These are phyloP conservation scores for Melangyna quadrimaculata DNA, from an alignment of 2,888 invertebrate species.

Conservation along the genomic window DNA sequence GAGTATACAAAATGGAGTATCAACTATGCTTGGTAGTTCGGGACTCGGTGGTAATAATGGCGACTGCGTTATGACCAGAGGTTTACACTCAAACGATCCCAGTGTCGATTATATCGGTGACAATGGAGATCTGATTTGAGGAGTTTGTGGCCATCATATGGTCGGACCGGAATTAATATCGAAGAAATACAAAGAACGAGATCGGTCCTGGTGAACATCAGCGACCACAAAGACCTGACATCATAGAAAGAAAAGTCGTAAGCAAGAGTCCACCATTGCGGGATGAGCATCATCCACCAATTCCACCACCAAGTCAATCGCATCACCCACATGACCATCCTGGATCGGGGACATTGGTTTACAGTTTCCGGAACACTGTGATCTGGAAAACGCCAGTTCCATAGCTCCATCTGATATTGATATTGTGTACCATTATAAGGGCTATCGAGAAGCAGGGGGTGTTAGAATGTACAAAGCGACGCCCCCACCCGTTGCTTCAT, in stretches of 20 bases:
- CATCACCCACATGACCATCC: constrained; percentile 89
- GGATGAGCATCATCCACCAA: constrained; percentile 91
- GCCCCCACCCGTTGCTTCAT: constrained; percentile 89
- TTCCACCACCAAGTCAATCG: constrained; percentile 87
- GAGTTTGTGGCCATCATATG: constrained; percentile 88
- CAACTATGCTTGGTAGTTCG: constrained; percentile 86
- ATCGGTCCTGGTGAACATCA: constrained; percentile 87
- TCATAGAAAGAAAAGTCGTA: constrained; percentile 94
- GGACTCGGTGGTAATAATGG: constrained; percentile 86
- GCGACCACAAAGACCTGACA: constrained; percentile 94
- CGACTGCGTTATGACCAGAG: constrained; percentile 87
- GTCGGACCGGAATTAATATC: constrained; percentile 93
- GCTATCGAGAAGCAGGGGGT: constrained; percentile 92
- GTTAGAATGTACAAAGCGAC: constrained; percentile 94
- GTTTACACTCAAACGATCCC: constrained; percentile 86
- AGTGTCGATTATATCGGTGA: constrained; percentile 88
- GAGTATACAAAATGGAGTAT: constrained; percentile 87
- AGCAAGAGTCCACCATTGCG: constrained; percentile 91
- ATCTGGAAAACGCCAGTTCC: constrained; percentile 97
- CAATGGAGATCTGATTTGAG: constrained; percentile 88
- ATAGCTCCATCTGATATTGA: constrained; percentile 99
- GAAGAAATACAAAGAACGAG: constrained; percentile 94
- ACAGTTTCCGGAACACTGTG: constrained; percentile 95
- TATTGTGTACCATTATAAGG: constrained; percentile 97
- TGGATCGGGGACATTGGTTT: constrained; percentile 88